Evolutionary conservation across 2,113 vertebrate species (phyloP).

Genomic region (Coryphaenoides rupestris): DNA sequence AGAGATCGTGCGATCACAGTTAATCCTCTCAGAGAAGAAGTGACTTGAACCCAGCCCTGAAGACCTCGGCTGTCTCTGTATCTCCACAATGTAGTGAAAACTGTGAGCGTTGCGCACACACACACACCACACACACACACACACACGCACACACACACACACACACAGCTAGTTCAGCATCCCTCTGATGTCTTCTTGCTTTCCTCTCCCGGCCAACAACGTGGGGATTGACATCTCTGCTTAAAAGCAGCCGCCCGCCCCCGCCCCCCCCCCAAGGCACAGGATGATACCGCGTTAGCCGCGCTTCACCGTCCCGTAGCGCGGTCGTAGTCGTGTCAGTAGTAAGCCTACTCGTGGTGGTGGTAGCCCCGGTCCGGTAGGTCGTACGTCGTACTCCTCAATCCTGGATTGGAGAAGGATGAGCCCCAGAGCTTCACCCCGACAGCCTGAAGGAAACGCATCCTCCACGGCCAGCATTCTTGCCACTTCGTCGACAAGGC

Average conservation of each 20-base stretch:
- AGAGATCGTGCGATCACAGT: not conserved
- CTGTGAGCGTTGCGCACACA: conserved; percentile 33
- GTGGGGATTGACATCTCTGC: conserved; percentile 69
- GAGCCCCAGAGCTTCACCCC: conserved; percentile 1
- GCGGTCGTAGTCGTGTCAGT: too few species aligned
- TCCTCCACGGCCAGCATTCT: conserved; percentile 34
- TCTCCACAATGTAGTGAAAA: conserved; percentile 29
- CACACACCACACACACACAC: conserved; percentile 48
- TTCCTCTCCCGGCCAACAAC: conserved; percentile 63
- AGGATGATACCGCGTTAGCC: too few species aligned
- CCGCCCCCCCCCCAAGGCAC: too few species aligned
- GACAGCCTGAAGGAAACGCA: conserved; percentile 26
- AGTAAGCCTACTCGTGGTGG: too few species aligned
- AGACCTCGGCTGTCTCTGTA: conserved; percentile 24
- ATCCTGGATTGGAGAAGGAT: not conserved
- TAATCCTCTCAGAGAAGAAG: not conserved
- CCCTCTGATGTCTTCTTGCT: conserved; percentile 63
- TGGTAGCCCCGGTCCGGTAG: too few species aligned
- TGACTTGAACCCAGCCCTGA: conserved; percentile 20
- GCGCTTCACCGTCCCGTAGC: not conserved
- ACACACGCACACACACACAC: conserved; percentile 48
- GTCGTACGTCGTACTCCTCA: not conserved
- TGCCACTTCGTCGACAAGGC: conserved; percentile 18
- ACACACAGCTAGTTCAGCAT: conserved; percentile 54
- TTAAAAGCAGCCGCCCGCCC: conserved; percentile 73